phyloP scores from a whole-genome alignment of 1,140 invertebrate species.

The Danaus melanippus region DNA sequence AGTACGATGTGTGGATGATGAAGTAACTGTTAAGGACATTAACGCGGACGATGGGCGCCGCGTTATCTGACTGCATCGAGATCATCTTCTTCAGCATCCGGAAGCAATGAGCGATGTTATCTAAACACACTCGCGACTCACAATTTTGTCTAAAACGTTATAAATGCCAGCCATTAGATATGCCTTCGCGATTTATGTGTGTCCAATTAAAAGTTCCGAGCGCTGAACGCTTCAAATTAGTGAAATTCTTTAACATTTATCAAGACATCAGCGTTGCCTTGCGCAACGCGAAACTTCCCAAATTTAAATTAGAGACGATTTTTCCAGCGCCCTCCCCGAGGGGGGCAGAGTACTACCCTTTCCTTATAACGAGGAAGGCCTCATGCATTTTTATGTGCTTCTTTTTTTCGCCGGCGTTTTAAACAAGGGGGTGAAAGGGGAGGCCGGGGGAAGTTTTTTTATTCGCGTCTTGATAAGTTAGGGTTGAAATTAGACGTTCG shows the following conservation, averaged over 20 bases:
- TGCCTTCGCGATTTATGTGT: conserved; percentile 53
- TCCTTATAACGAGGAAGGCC: conserved; percentile 73
- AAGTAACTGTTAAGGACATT: too few relatives aligned
- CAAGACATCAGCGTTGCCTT: conserved; percentile 68
- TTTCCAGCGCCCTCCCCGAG: conserved; percentile 68
- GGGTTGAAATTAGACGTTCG: conserved; percentile 73
- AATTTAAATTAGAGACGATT: conserved; percentile 73
- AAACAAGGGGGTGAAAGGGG: conserved; percentile 71
- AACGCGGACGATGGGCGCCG: neutral
- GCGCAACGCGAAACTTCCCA: conserved; percentile 68
- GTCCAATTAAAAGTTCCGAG: conserved; percentile 68
- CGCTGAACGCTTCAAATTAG: conserved; percentile 67
- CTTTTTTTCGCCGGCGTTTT: conserved; percentile 73
- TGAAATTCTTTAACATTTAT: conserved; percentile 67
- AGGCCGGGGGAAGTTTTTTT: conserved; percentile 67
- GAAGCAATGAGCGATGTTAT: conserved; percentile 65
- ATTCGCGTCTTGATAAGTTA: conserved; percentile 74
- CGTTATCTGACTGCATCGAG: conserved; percentile 24
- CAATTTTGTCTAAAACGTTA: conserved; percentile 60
- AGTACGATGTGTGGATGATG: too few relatives aligned
- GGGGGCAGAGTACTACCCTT: conserved; percentile 66
- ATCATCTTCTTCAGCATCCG: conserved; percentile 25
- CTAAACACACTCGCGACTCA: conserved; percentile 37
- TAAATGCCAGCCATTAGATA: conserved; percentile 60
- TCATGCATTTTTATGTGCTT: conserved; percentile 75